Conservation (phyloP, 1,140 invertebrate species). For the Zeugodacus cucurbitae region DNA sequence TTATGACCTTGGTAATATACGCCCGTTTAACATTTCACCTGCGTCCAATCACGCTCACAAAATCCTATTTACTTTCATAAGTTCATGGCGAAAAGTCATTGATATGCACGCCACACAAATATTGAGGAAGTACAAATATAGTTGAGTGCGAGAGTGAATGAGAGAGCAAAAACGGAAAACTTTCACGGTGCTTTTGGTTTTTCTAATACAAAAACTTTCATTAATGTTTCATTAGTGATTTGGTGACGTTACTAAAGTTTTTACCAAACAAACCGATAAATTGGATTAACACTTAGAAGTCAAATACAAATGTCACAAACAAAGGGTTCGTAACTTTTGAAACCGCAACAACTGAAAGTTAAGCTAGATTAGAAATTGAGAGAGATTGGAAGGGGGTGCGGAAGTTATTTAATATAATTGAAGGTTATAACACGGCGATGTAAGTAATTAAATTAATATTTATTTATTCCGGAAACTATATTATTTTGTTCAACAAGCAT, state of each 20-base stretch:
- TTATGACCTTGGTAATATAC: neutral
- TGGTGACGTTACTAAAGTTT: neutral
- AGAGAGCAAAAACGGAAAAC: neutral
- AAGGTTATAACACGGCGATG: too few relatives aligned
- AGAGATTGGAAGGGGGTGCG: too few relatives aligned
- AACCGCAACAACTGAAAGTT: neutral
- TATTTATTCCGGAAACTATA: too few relatives aligned
- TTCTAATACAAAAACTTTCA: neutral
- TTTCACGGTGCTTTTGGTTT: neutral
- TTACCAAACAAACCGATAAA: neutral
- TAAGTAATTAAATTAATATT: too few relatives aligned
- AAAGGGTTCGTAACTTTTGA: neutral
- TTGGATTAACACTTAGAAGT: neutral
- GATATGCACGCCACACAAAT: neutral
- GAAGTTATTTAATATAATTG: too few relatives aligned
- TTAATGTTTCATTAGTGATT: neutral
- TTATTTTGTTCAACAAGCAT: too few relatives aligned
- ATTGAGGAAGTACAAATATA: neutral
- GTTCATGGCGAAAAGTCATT: neutral
- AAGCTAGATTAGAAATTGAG: too few relatives aligned
- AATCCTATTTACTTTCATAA: neutral
- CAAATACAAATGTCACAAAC: neutral
- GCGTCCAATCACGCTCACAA: neutral
- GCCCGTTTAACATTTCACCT: neutral
- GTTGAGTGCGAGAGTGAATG: neutral